Percentiles rank a stretch among this genome's conserved stretches.
Evolutionary conservation across 1,140 invertebrate genomes (phyloP).

Genomic region (Thaumetopoea pityocampa): DNA sequence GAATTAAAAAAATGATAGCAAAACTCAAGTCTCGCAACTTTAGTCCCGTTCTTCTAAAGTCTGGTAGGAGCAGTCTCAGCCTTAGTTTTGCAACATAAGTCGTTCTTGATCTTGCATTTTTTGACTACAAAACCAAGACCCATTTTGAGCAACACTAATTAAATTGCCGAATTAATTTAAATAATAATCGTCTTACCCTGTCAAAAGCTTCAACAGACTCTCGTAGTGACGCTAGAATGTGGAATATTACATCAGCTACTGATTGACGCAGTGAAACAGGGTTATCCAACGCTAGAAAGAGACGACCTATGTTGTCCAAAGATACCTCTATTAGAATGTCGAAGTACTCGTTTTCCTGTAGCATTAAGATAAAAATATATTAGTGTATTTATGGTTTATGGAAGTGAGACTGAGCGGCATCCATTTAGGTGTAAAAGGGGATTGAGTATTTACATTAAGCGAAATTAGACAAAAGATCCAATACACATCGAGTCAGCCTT

Average conservation of each 20-base stretch:
- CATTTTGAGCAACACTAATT: background rate
- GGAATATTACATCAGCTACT: slow-evolving; percentile 47
- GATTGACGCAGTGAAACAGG: slow-evolving; percentile 32
- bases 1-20: too few relatives aligned
- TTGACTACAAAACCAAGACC: too few relatives aligned
- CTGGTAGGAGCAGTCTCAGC: too few relatives aligned
- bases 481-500: too few relatives aligned
- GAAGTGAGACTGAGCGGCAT: too few relatives aligned
- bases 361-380: slow-evolving; percentile 7
- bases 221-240: slow-evolving; percentile 45
- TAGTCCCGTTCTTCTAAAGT: too few relatives aligned
- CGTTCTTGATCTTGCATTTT: background rate
- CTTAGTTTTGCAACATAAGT: slow-evolving; percentile 3
- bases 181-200: slow-evolving; percentile 26
- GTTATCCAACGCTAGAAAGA: slow-evolving; percentile 39
- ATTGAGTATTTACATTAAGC: too few relatives aligned
- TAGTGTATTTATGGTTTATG: background rate
- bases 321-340: slow-evolving; percentile 56
- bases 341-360: slow-evolving; percentile 48
- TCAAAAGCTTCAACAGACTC: slow-evolving; percentile 50
- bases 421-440: too few relatives aligned
- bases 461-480: too few relatives aligned
- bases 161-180: background rate
- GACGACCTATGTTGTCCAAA: slow-evolving; percentile 39
- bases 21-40: too few relatives aligned